phyloP scores from a whole-genome alignment of 2,888 invertebrate species.

The Agrotis ipsilon region DNA sequence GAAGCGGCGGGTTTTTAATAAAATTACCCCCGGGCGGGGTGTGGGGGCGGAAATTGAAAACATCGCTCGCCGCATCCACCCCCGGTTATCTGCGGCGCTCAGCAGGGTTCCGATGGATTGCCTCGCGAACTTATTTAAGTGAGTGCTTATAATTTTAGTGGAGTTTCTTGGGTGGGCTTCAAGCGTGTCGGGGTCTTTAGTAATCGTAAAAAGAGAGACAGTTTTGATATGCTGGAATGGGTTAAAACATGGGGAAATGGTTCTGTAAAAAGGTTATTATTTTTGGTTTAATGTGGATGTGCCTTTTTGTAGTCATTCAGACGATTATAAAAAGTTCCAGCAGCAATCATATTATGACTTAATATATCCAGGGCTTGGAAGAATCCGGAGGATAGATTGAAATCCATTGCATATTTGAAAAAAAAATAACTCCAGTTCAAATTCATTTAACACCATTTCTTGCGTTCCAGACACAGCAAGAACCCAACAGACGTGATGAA shows the following conservation, averaged over 20 bases:
- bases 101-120: slow-evolving; percentile 58
- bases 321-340: too few relatives aligned
- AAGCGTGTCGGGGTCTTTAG: not conserved
- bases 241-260: not conserved
- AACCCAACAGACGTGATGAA: not conserved
- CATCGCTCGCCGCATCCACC: slow-evolving; percentile 80
- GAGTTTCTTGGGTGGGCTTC: not conserved
- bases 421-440: too few relatives aligned
- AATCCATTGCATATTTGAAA: too few relatives aligned
- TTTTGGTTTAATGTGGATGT: not conserved
- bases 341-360: too few relatives aligned
- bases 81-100: slow-evolving; percentile 76
- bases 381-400: too few relatives aligned
- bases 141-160: slow-evolving; percentile 53
- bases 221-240: not conserved
- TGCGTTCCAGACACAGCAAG: not conserved
- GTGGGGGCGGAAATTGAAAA: slow-evolving; percentile 86
- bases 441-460: too few relatives aligned
- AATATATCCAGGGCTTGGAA: too few relatives aligned
- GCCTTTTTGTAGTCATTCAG: too few relatives aligned
- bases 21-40: slow-evolving; percentile 79
- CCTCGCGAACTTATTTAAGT: slow-evolving; percentile 49
- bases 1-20: slow-evolving; percentile 86
- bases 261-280: fast-evolving
- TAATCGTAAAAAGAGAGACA: too few relatives aligned